These are phyloP conservation scores for Chionomys nivalis DNA, from an alignment of 2,113 vertebrate genomes.

Conservation along the genomic window DNA sequence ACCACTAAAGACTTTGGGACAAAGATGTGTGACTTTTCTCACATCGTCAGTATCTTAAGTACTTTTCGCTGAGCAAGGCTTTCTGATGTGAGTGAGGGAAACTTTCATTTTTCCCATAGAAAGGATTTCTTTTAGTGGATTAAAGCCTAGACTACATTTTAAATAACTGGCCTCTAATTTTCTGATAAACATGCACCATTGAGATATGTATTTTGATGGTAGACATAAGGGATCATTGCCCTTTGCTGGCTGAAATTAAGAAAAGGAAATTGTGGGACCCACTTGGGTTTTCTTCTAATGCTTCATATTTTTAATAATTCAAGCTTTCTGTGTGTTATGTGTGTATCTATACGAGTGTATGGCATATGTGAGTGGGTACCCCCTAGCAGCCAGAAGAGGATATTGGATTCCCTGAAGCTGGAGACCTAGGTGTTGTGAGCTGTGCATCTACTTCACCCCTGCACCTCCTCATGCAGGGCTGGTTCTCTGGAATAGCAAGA, in stretches of 20 bases:
- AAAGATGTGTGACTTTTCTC: neutral
- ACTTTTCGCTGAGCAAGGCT: neutral
- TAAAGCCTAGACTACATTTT: neutral
- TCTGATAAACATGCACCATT: slow-evolving; percentile 1
- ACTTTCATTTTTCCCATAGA: neutral
- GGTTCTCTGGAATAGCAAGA: neutral
- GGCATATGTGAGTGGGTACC: neutral
- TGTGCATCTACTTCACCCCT: neutral
- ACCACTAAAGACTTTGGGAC: neutral
- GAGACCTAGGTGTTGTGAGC: neutral
- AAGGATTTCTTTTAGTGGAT: neutral
- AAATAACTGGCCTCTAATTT: slow-evolving; percentile 27
- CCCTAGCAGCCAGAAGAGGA: neutral
- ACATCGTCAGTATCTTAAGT: slow-evolving; percentile 33
- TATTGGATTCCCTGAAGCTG: neutral
- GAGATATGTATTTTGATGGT: slow-evolving; percentile 23
- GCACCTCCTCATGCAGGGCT: neutral
- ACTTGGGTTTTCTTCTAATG: neutral
- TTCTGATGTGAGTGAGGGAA: neutral
- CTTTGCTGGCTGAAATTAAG: neutral
- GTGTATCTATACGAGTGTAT: neutral
- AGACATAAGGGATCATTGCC: neutral
- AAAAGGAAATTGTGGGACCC: neutral
- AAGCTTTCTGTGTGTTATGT: neutral
- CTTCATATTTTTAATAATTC: neutral